Base-by-base conservation (phyloP, 2,888 invertebrate genomes). In the Polydrusus cervinus region DNA sequence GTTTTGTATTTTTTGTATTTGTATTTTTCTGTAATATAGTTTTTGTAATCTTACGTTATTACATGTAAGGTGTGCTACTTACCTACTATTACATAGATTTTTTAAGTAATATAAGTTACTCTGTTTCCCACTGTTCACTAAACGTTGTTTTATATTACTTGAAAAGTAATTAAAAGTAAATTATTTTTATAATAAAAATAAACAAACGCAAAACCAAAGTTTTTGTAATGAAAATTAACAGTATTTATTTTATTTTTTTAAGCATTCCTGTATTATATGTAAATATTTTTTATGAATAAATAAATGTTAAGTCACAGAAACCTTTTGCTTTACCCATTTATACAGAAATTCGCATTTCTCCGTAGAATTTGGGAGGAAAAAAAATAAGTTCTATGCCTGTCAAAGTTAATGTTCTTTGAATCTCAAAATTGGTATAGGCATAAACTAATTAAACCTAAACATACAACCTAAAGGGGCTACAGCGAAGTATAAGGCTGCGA, bases 1-100 rank as follows among this genome's bases (percentile, higher is more conserved):
- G 80, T 81, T 82, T 82, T 81, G 77, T 82, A 81, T 73, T 80
- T 78, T 75, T 79, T 77, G 72, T 78, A 72, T 74, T 79, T 77
- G 72, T 78, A 72, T 77, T 74, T 75, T 72, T 70, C 69, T 75
- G 66, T 62, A 72, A 66, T 47, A 66, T 72, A 72, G 49, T 66
- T 60, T 61, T 38, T 75, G 55, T 71, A 66, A 47, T 74, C 64
- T 55, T 69, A 70, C 57, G 49, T 70, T 34, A 34, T 34, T 70
- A 34, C 13, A 47, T 62, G 67, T 74, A 73, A 73, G 76, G 68
- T 76, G 66, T 70, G 76, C 73, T 76, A 73, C 73, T 76, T 76
- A 76, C 38, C 60, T 30, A 34, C 51, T 30, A 34, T 34, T 51
- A 16, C 43, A 61, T 64, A 70, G 55, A 43, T 43, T 65, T 68